phyloP scores from a whole-genome alignment of 2,888 invertebrate species.

The Hermaeophaga mercurialis region DNA sequence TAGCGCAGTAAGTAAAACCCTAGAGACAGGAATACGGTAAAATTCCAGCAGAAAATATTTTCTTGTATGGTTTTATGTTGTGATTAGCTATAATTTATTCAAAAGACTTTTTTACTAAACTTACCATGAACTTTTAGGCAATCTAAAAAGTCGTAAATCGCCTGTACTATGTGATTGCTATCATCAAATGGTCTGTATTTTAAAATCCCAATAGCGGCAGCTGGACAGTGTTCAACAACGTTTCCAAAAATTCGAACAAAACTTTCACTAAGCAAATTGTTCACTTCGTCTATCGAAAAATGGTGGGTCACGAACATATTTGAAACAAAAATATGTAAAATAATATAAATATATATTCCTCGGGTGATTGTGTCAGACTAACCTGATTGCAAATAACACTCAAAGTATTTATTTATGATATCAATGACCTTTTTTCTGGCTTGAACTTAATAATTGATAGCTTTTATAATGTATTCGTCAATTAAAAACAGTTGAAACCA shows the following conservation, averaged over 20 bases:
- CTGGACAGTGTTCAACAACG: slow-evolving; percentile 66
- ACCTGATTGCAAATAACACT: slow-evolving; percentile 10
- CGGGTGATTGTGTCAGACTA: slow-evolving; percentile 2
- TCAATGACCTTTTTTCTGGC: slow-evolving; percentile 32
- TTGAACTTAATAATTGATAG: slow-evolving; percentile 17
- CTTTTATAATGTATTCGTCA: slow-evolving; percentile 8
- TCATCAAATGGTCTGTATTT: slow-evolving; percentile 61
- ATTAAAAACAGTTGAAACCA: slow-evolving; percentile 4
- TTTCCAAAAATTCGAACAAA: slow-evolving; percentile 66
- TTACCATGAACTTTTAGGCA: slow-evolving; percentile 60
- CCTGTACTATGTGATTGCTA: slow-evolving; percentile 59
- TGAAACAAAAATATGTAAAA: background rate
- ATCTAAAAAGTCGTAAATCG: slow-evolving; percentile 64
- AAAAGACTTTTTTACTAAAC: slow-evolving; percentile 24
- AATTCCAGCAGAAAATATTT: too few relatives aligned
- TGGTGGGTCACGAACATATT: slow-evolving; percentile 38
- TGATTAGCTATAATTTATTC: background rate
- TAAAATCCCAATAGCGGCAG: slow-evolving; percentile 61
- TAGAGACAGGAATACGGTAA: too few relatives aligned
- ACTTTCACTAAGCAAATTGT: slow-evolving; percentile 60
- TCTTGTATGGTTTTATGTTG: background rate
- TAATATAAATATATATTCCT: too few relatives aligned
- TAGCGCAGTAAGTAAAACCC: too few relatives aligned
- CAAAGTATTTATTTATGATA: slow-evolving; percentile 29
- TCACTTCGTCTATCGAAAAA: slow-evolving; percentile 61